Conservation (phyloP, 2,113 vertebrate genomes). For the Elaphurus davidianus region DNA sequence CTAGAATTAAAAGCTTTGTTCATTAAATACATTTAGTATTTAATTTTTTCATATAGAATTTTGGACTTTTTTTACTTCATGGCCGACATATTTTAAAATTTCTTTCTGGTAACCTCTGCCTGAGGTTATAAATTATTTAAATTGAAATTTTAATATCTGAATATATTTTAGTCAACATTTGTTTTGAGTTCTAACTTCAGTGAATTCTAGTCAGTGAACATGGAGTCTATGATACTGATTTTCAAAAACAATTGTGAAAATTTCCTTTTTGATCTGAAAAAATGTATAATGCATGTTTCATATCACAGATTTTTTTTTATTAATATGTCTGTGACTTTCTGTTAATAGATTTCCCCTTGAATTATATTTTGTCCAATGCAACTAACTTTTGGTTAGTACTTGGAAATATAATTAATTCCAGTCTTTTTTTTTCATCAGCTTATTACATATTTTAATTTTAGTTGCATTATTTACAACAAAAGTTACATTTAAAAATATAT, state of each 20-base stretch:
- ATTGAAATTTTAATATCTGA: background rate
- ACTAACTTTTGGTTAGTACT: background rate
- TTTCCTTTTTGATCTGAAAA: background rate
- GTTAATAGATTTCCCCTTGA: background rate
- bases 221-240: background rate
- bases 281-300: background rate
- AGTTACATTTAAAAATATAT: background rate
- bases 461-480: background rate
- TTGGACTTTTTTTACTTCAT: background rate
- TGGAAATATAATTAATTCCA: background rate
- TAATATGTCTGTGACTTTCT: background rate
- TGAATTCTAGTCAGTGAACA: background rate
- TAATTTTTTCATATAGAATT: background rate
- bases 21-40: background rate
- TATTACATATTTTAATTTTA: background rate
- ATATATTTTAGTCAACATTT: background rate
- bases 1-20: background rate
- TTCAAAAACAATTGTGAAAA: background rate
- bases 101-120: background rate
- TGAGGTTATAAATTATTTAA: background rate
- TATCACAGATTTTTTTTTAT: background rate
- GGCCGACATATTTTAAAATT: background rate
- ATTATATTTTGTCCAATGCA: background rate
- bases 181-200: background rate
- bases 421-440: background rate